Base-by-base conservation (phyloP, 2,888 invertebrate species). In the Hecatera dysodea region DNA sequence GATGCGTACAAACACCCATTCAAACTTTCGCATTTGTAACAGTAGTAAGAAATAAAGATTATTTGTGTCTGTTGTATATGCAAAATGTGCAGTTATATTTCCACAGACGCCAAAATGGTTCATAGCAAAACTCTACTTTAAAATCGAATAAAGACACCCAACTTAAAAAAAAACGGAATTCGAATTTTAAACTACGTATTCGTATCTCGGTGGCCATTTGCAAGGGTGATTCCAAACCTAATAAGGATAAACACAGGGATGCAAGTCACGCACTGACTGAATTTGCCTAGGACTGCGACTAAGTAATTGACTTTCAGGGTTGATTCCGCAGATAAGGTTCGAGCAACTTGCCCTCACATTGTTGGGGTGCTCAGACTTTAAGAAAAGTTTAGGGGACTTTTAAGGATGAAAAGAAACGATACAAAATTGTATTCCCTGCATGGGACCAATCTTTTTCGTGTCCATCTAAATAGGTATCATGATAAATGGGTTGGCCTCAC, bases 181-280 rank as follows among this genome's bases (percentile, higher is more conserved):
- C 63, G 70, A 75, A 68, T 67, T 69, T 65, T 56, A 63, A 75
- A 76, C 67, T 78, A 67, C 59, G 67, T 67, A 75, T 71, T 67
- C 62, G 65, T 39, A 73, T 71, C 70, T 69, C 73, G 50, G 66
- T 65, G 68, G 78, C 44, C 78, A 76, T 80, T 84, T 80, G 82
- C 78, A 69, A 83, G 83, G 83, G 83, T 81, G 81, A 76, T 81
- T 63, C 75, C 73, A 84, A 86, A 86, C 75, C 80, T 82, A 86
- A 86, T 86, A 86, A 86, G 82, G 72, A 79, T 86, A 81, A 83
- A 81, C 79, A 84, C 65, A 74, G 80, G 59, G 79, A 86, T 86
- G 86, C 86, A 84, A 86, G 86, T 84, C 87, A 86, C 86, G 86
- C 78, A 82, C 75, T 73, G 70, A 78, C 75, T 84, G 82, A 86